phyloP scores from a whole-genome alignment of 1,140 invertebrate species.

The Araneus ventricosus region DNA sequence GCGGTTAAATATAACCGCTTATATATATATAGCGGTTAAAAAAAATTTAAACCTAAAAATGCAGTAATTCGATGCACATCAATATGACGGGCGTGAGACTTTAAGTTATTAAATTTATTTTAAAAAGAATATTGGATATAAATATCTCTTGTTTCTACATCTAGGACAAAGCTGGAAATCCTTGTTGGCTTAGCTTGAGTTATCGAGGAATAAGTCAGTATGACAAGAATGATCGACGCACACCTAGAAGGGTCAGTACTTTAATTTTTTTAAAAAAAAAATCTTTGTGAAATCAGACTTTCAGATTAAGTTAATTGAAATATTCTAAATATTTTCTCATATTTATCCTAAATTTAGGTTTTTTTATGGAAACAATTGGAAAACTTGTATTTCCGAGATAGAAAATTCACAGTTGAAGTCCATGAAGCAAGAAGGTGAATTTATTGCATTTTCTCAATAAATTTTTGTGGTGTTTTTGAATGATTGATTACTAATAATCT shows the following conservation, averaged over 20 bases:
- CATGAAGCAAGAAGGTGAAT: conserved; percentile 83
- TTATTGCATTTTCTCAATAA: conserved; percentile 60
- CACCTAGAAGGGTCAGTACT: conserved; percentile 80
- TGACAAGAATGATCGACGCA: conserved; percentile 82
- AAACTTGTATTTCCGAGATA: conserved; percentile 84
- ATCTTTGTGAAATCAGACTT: neutral
- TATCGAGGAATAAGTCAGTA: conserved; percentile 83
- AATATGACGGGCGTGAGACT: no score
- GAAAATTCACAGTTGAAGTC: conserved; percentile 84
- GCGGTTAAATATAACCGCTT: no score
- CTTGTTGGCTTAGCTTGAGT: conserved; percentile 83
- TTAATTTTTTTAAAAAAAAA: neutral
- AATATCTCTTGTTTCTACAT: conserved; percentile 46
- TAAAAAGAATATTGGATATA: neutral
- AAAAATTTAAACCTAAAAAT: no score
- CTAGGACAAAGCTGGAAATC: conserved; percentile 82
- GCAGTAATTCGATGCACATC: no score
- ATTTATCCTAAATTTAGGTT: conserved; percentile 67
- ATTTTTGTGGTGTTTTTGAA: no score
- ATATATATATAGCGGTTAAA: no score
- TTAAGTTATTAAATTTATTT: no score
- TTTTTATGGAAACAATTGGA: conserved; percentile 84
- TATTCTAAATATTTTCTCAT: no score
- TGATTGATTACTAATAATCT: neutral
- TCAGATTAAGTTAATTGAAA: no score